A percentile compares a stretch with the other conserved stretches of the same genome.
Evolutionary conservation across 1,140 invertebrate genomes (phyloP).

Genomic region (Arctopsyche grandis): DNA sequence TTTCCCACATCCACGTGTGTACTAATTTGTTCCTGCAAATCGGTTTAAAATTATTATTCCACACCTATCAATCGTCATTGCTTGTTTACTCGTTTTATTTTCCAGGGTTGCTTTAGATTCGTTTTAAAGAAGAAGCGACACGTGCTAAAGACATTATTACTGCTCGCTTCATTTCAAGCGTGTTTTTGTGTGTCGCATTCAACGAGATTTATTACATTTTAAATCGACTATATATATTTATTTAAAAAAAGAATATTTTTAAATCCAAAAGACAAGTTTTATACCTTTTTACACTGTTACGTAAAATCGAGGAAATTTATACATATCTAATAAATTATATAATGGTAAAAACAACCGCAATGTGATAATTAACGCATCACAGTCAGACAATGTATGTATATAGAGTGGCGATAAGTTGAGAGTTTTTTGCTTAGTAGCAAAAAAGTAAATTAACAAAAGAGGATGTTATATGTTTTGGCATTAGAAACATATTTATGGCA

Average conservation of each 20-base stretch:
- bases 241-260: not conserved
- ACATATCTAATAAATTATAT: not conserved
- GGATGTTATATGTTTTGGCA: not conserved
- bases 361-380: not conserved
- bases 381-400: too few relatives aligned
- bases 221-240: not conserved
- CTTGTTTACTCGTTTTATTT: too few relatives aligned
- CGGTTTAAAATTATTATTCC: too few relatives aligned
- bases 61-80: too few relatives aligned
- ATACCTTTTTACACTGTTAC: not conserved
- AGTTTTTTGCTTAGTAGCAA: too few relatives aligned
- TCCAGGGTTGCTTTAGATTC: too few relatives aligned
- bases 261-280: not conserved
- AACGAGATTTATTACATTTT: not conserved
- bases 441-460: not conserved
- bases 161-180: not conserved
- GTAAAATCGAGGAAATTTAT: too few relatives aligned
- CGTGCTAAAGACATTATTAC: conserved; percentile 24
- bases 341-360: not conserved
- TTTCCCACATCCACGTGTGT: too few relatives aligned
- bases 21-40: too few relatives aligned
- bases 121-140: not conserved
- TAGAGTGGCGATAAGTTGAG: too few relatives aligned
- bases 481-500: not conserved
- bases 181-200: conserved; percentile 15